Evolutionary conservation across 2,113 vertebrate genomes (phyloP), one percentile per base, ranked within the genome.

Genomic region (Antennarius striatus): DNA sequence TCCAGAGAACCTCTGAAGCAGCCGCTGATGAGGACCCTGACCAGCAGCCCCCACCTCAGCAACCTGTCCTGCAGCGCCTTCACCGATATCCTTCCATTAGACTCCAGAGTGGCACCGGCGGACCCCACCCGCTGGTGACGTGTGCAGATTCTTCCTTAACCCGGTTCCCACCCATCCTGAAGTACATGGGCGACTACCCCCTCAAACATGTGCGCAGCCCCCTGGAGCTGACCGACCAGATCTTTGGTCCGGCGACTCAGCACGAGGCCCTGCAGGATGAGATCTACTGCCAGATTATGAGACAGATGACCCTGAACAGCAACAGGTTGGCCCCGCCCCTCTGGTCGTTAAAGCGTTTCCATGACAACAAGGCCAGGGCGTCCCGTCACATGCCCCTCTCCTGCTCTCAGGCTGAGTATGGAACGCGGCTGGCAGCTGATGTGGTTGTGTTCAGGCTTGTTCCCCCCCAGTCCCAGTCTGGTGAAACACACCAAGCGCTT

Each of bases 241-340:
- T 98, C 86, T 98, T 98, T 77, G 91, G 91, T 0, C 79, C 86
- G 8, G 91, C 95, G 15, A 90, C 94, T 10, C 87, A 93, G 71
- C 86, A 96, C 1, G 61, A 88, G 0, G 72, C 75, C 1, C 87
- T 99, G 17, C 84, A 87, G 79, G 96, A 99, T 4, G 97, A 99
- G 73, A 89, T 98, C 77, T 98, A 98, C 89, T 99, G 97, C 73
- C 97, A 99, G 91, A 96, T 99, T 62, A 93, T 99, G 93, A 98
- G 94, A 82, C 97, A 99, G 80, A 90, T 99, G 85, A 98, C 95
- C 0, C 80, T 78, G 47, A 98, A 99, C 80, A 84, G 32, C 68
- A 93, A 83, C 85, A 96, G 95, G 97, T n/a, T 4, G 30, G 2
- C 30, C 1, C 67, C 22, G 22, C 22, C 22, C 22, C 22, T 22